Evolutionary conservation across 2,888 invertebrate species (phyloP).

Genomic region (Pilophorus perplexus): DNA sequence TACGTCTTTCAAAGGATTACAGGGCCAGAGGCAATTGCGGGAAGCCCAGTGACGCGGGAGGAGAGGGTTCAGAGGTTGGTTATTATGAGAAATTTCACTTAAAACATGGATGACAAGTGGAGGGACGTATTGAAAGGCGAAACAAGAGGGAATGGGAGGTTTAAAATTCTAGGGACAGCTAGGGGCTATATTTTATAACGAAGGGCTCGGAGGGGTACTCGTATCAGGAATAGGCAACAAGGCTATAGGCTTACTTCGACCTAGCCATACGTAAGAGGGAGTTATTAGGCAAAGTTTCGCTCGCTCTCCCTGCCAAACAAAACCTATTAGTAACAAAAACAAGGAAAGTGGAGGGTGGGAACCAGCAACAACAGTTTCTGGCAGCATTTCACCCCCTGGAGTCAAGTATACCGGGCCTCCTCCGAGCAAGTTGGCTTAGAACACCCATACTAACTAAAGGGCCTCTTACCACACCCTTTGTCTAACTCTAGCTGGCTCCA

Average conservation of each 20-base stretch:
- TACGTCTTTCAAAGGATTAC: constrained; percentile 29
- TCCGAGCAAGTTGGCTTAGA: constrained; percentile 28
- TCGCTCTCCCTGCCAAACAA: constrained; percentile 46
- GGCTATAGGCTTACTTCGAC: constrained; percentile 10
- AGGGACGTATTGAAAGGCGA: constrained; percentile 18
- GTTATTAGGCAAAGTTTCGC: constrained; percentile 46
- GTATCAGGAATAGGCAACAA: background rate
- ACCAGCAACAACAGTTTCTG: constrained; percentile 41
- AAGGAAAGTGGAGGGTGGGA: constrained; percentile 44
- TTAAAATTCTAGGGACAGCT: constrained; percentile 32
- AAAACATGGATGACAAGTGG: background rate
- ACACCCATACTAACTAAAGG: constrained; percentile 37
- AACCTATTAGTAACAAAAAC: constrained; percentile 48
- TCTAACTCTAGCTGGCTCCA: constrained; percentile 26
- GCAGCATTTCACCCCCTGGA: constrained; percentile 42
- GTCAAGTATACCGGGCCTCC: constrained; percentile 33
- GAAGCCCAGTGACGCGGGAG: background rate
- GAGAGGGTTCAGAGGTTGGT: background rate
- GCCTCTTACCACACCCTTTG: constrained; percentile 42
- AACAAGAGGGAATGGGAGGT: constrained; percentile 5
- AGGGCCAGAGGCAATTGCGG: constrained; percentile 1
- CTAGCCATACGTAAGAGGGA: constrained; percentile 44
- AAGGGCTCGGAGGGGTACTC: background rate
- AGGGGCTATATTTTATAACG: constrained; percentile 39
- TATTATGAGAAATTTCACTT: constrained; percentile 26